phyloP scores from a whole-genome alignment of 2,888 invertebrate genomes.

The Ochropleura leucogaster region DNA sequence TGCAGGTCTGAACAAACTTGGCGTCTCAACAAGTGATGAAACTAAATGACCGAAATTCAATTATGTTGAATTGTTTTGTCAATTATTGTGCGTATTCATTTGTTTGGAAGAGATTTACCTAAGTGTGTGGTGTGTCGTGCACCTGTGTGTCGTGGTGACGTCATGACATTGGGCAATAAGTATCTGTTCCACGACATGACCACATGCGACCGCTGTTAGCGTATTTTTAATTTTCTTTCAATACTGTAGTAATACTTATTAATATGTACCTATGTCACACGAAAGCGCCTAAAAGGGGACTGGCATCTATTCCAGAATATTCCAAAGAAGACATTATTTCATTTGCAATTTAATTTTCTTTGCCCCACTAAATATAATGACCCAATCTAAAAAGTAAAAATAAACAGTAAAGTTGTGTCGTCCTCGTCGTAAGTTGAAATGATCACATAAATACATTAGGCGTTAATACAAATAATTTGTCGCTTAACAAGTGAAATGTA shows the following conservation, averaged over 20 bases:
- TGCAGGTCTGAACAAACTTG: slow-evolving; percentile 29
- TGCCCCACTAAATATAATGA: slow-evolving; percentile 28
- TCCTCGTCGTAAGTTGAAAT: slow-evolving; percentile 19
- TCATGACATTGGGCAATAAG: slow-evolving; percentile 6
- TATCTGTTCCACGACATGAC: neutral
- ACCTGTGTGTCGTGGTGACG: slow-evolving; percentile 34
- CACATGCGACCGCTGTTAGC: neutral
- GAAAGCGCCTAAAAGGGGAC: neutral
- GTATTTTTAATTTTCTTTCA: neutral
- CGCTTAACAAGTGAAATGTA: slow-evolving; percentile 43
- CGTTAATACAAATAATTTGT: slow-evolving; percentile 61
- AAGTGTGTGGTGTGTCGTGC: slow-evolving; percentile 1
- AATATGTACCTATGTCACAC: neutral
- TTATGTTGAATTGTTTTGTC: slow-evolving; percentile 51
- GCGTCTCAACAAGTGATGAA: slow-evolving; percentile 36
- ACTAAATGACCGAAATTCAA: slow-evolving; percentile 47
- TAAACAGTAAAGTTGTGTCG: slow-evolving; percentile 11
- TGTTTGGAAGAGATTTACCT: slow-evolving; percentile 43
- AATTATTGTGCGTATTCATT: slow-evolving; percentile 48
- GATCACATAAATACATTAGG: slow-evolving; percentile 48
- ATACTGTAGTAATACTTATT: neutral
- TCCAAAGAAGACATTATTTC: slow-evolving; percentile 2
- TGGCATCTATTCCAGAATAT: slow-evolving; percentile 9
- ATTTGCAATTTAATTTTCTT: slow-evolving; percentile 7
- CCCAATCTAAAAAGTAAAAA: slow-evolving; percentile 39